These are phyloP conservation scores for Atrichornis clamosus DNA, from an alignment of 2,113 vertebrate species.

Conservation along the genomic window DNA sequence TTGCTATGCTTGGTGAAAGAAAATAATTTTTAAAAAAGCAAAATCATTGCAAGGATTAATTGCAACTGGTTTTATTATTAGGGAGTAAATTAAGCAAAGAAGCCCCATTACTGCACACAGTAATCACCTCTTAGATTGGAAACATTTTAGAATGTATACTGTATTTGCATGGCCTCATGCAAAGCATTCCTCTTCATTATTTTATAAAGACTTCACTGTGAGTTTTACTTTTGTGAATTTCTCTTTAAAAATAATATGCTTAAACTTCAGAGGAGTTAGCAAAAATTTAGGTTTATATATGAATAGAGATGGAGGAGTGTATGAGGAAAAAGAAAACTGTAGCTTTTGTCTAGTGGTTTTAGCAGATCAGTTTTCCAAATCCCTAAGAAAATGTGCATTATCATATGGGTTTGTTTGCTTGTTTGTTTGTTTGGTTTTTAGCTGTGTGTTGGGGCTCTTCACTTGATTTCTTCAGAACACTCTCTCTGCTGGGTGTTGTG, in stretches of 20 bases:
- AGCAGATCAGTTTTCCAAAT: not conserved
- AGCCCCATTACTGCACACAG: not conserved
- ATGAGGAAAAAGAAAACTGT: not conserved
- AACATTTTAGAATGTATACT: not conserved
- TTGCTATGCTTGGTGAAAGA: not conserved
- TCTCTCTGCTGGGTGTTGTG: not conserved
- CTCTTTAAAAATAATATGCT: not conserved
- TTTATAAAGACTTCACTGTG: not conserved
- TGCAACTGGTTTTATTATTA: not conserved
- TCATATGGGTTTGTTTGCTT: not conserved
- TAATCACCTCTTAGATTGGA: not conserved
- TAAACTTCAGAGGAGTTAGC: not conserved
- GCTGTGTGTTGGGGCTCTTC: not conserved
- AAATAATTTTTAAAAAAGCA: not conserved
- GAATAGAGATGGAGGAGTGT: not conserved
- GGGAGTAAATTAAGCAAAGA: not conserved
- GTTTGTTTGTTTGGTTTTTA: not conserved
- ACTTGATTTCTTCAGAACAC: not conserved
- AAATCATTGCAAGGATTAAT: not conserved
- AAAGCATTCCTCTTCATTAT: not conserved
- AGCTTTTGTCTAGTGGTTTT: not conserved
- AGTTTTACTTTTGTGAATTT: not conserved
- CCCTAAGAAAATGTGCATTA: not conserved
- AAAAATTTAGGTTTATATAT: not conserved
- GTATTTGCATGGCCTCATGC: not conserved